These are phyloP conservation scores for Panulirus ornatus DNA, from an alignment of 1,140 invertebrate genomes.

Conservation along the genomic window DNA sequence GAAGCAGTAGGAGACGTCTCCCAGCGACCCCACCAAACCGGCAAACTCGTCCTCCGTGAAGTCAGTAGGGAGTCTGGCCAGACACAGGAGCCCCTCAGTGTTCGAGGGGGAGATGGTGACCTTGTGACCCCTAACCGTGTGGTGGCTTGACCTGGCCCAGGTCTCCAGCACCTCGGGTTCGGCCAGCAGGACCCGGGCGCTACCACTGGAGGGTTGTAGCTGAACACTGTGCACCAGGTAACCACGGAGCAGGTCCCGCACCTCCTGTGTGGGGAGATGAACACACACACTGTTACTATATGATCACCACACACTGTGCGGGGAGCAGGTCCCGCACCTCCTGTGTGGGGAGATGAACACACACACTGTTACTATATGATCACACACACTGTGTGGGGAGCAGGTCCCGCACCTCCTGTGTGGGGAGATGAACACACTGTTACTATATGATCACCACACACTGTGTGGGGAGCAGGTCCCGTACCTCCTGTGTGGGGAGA, in stretches of 20 bases:
- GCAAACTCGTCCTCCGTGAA: slow-evolving; percentile 80
- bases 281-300: neutral
- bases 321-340: neutral
- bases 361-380: neutral
- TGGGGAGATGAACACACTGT: neutral
- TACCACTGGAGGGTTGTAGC: slow-evolving; percentile 76
- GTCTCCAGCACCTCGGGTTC: slow-evolving; percentile 74
- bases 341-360: no score
- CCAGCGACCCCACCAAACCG: slow-evolving; percentile 79
- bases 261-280: slow-evolving; percentile 53
- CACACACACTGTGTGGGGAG: neutral
- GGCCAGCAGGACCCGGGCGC: slow-evolving; percentile 66
- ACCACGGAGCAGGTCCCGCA: slow-evolving; percentile 58
- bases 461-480: no score
- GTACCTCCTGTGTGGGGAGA: no score
- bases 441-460: neutral
- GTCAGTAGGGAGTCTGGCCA: slow-evolving; percentile 80
- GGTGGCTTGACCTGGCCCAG: slow-evolving; percentile 73
- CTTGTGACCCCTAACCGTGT: slow-evolving; percentile 78
- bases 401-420: neutral
- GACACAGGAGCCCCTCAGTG: slow-evolving; percentile 81
- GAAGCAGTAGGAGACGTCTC: slow-evolving; percentile 80
- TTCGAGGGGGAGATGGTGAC: slow-evolving; percentile 79
- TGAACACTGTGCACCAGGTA: slow-evolving; percentile 73
- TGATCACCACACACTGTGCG: neutral